Evolutionary conservation across 2,888 invertebrate genomes (phyloP).

Genomic region (Tipula helvola): DNA sequence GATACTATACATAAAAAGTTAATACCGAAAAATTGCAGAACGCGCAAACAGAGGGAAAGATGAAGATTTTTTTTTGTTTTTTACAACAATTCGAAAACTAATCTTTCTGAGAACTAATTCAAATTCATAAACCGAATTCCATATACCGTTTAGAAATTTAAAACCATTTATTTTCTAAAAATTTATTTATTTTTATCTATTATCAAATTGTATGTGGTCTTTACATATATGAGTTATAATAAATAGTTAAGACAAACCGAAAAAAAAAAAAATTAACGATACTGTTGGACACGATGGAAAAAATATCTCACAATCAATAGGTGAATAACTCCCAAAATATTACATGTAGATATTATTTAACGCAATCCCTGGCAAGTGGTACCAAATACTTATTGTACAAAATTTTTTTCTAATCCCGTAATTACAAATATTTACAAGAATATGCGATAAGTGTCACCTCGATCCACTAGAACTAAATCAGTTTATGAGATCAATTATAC

Average conservation of each 20-base stretch:
- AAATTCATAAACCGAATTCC: background rate
- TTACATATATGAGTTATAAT: background rate
- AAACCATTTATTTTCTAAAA: background rate
- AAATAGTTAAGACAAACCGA: background rate
- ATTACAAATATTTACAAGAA: too few species aligned
- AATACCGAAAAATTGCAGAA: background rate
- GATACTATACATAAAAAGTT: background rate
- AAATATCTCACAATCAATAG: background rate
- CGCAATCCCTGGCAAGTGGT: background rate
- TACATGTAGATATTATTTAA: background rate
- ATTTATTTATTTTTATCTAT: background rate
- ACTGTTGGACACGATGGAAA: background rate
- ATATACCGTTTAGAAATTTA: constrained; percentile 6
- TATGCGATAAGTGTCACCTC: background rate
- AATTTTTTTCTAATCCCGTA: too few species aligned
- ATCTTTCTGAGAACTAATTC: background rate
- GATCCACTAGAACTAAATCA: background rate
- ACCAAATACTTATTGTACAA: too few species aligned
- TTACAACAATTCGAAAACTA: background rate
- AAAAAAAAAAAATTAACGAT: background rate
- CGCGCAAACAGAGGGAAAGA: background rate
- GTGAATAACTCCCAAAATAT: background rate
- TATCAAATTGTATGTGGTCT: constrained; percentile 4
- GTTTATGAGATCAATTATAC: background rate
- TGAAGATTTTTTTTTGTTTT: background rate